phyloP scores from a whole-genome alignment of 2,113 vertebrate genomes.

The Indicator maculatus region DNA sequence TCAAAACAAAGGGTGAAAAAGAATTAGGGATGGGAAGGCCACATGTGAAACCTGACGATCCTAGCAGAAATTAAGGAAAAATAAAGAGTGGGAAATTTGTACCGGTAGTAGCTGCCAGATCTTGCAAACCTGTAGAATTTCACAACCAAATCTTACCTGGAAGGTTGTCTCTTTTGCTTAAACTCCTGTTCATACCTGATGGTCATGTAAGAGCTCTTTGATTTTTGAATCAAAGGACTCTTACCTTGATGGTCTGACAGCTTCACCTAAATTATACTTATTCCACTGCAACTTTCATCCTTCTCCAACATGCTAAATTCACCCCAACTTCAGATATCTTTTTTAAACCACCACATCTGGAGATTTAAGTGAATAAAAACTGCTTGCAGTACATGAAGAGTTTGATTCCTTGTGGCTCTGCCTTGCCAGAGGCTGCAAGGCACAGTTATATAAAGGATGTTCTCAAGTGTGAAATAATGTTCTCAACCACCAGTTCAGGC shows the following conservation, averaged over 20 bases:
- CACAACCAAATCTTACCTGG: not conserved
- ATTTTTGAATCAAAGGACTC: conserved; percentile 16
- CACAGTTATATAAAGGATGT: not conserved
- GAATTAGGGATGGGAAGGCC: not conserved
- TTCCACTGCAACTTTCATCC: not conserved
- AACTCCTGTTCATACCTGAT: not conserved
- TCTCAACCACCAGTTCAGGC: not conserved
- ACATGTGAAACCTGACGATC: not conserved
- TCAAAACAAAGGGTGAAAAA: not conserved
- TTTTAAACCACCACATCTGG: not conserved
- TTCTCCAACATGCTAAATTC: not conserved
- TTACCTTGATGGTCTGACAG: not conserved
- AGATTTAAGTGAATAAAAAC: not conserved
- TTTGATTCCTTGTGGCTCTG: not conserved
- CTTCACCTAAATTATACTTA: not conserved
- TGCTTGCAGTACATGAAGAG: not conserved
- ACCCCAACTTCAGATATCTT: not conserved
- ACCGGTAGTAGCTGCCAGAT: not conserved
- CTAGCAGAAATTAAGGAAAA: not conserved
- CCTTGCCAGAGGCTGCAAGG: not conserved
- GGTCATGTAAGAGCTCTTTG: not conserved
- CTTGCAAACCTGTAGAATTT: not conserved
- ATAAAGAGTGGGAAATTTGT: not conserved
- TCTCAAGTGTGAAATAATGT: not conserved
- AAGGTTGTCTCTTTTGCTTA: not conserved